A percentile compares a stretch with the other conserved stretches of the same genome.
These are phyloP conservation scores for Rhyacophila brunnea DNA, from an alignment of 1,140 invertebrate genomes.

Conservation along the genomic window DNA sequence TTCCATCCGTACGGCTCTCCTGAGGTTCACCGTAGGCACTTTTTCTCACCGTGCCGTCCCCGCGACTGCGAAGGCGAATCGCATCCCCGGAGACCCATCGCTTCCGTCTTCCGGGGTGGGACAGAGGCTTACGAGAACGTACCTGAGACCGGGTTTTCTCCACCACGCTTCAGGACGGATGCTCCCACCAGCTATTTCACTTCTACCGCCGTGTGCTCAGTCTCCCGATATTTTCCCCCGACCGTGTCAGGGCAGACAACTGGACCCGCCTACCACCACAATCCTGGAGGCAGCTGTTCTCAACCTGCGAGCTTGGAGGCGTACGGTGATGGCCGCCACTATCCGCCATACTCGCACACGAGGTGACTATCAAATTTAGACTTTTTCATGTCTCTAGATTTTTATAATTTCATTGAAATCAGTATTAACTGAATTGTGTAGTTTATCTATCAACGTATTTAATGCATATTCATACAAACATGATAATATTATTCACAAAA, in stretches of 20 bases:
- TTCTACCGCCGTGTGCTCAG: slow-evolving; percentile 28
- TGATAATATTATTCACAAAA: no score
- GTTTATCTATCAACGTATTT: no score
- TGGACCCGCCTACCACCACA: slow-evolving; percentile 38
- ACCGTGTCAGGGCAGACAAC: slow-evolving; percentile 23
- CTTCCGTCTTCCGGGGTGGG: slow-evolving; percentile 9
- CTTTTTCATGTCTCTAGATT: no score
- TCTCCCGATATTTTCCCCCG: slow-evolving; percentile 21
- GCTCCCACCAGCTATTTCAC: slow-evolving; percentile 33
- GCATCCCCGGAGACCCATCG: slow-evolving; percentile 9
- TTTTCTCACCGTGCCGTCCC: slow-evolving; percentile 23
- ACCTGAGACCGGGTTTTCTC: slow-evolving; percentile 12
- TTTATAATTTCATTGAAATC: no score
- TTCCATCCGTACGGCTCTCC: slow-evolving; percentile 22
- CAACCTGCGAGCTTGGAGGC: slow-evolving; percentile 50
- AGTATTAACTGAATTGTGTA: no score
- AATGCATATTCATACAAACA: no score
- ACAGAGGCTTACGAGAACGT: slow-evolving; percentile 21
- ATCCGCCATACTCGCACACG: slow-evolving; percentile 44
- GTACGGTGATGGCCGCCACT: slow-evolving; percentile 39
- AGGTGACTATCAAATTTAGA: slow-evolving; percentile 39
- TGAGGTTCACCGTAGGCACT: slow-evolving; percentile 27
- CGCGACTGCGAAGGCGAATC: slow-evolving; percentile 7
- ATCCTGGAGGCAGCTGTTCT: slow-evolving; percentile 43
- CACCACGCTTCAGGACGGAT: slow-evolving; percentile 24